These are phyloP conservation scores for Gallinago undulata DNA, from an alignment of 2,113 vertebrate species.

Conservation along the genomic window DNA sequence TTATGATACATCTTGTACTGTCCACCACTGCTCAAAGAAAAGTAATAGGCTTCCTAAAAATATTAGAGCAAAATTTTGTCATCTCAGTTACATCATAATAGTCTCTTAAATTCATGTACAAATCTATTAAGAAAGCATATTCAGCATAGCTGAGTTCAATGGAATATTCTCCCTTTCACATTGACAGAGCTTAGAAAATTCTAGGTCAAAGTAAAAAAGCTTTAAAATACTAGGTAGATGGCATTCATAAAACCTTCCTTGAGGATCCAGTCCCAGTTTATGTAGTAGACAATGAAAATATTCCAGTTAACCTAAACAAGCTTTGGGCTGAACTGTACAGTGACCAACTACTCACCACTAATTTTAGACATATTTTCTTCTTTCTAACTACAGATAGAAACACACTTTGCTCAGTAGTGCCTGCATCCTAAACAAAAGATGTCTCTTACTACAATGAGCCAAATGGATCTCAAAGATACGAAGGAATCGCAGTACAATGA, in stretches of 20 bases:
- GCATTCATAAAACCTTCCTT: background rate
- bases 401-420: background rate
- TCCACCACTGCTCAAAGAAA: background rate
- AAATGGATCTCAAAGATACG: background rate
- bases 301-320: background rate
- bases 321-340: background rate
- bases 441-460: background rate
- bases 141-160: background rate
- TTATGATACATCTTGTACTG: background rate
- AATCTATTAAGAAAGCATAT: background rate
- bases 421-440: background rate
- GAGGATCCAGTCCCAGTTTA: background rate
- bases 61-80: background rate
- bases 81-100: background rate
- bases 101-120: background rate
- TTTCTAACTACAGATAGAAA: background rate
- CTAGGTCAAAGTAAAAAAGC: background rate
- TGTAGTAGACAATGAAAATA: background rate
- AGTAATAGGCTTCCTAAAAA: background rate
- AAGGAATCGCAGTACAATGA: background rate
- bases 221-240: background rate
- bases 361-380: background rate
- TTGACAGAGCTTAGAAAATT: background rate
- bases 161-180: background rate
- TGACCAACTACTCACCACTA: background rate